Base-by-base conservation (phyloP, 2,113 vertebrate genomes). In the Alethe diademata region DNA sequence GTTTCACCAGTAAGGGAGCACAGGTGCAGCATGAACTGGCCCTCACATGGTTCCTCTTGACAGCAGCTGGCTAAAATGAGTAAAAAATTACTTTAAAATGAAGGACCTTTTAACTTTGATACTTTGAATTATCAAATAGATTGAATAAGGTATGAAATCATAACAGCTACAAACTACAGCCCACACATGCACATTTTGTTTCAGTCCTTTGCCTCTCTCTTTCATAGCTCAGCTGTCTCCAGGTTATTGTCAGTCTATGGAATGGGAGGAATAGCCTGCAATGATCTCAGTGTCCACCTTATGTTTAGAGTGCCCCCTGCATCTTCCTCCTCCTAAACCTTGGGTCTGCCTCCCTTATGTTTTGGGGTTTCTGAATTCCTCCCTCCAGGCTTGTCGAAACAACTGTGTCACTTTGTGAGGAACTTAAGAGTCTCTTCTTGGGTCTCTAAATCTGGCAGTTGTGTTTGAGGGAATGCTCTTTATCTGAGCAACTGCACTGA, bases 161-260 rank as follows among this genome's bases (percentile, higher is more conserved):
- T 84, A 42, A 29, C 19, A 57, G 48, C 16, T 73, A 29, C 62
- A 85, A 65, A 53, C 19, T 76, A 8, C 23, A 73, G 85, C 50
- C 75, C 42, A 22, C 35, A 24, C 29, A 12, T 4, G n/a, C 62
- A 61, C 28, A 29, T 79, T 76, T 65, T 0, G 0, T 93, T 93
- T 96, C 88, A 83, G 90, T 93, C 90, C 81, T 93, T 94, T 50
- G 62, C 69, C 60, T 92, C 31, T 67, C 42, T 78, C 85, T 95
- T 90, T 90, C 86, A 88, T 92, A 94, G 88, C 92, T 95, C 81
- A 93, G 67, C 35, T 13, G 22, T 54, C 45, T 90, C 85, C 75
- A 80, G 62, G 15, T 88, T 73, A 54, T 50, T 88, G 66, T 82
- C 45, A 43, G 6, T 82, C 51, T 81, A 0, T 56, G 64, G 57